Evolutionary conservation across 2,888 invertebrate genomes (phyloP), one percentile per base, ranked within the genome.

Genomic region (Machimus atricapillus): DNA sequence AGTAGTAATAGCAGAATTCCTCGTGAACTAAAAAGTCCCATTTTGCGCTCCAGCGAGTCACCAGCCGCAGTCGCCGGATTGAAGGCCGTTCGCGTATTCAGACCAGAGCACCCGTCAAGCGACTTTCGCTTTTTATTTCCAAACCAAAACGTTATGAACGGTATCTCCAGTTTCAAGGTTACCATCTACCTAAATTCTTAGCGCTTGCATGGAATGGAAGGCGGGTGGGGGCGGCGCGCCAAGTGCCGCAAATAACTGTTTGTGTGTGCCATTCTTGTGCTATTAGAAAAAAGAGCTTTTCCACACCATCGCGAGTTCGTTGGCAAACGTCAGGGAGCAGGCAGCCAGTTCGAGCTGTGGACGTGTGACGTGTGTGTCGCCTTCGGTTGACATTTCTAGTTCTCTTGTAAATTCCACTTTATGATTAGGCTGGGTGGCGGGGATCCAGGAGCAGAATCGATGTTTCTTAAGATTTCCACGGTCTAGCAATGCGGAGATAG

Each of bases 101-200:
- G 19, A 82, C 82, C 37, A 52, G 66, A 37, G 31, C 7, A 82
- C 23, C 66, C 4, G 66, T 66, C 66, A 58, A 37, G 34, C 82
- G 23, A 82, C 82, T 82, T 82, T 82, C 82, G 82, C 82, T 82
- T 82, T 82, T 37, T 27, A 37, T 58, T 37, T 37, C 37, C 34
- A 82, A 37, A 9, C 37, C 82, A 3, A 52, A 82, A 14, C 31
- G 23, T 46, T 79, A 31, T 16, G 82, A 58, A 37, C 56, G 82
- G 58, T 37, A 66, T 66, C 58, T 82, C 34, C 19, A 7, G 58
- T 40, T 82, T 82, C 82, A 82, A 82, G 82, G 82, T 82, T 82
- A 82, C 23, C 58, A 58, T 56, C 58, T 82, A 58, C 37, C 58
- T 12, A 82, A 82, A 58, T 82, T 82, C 58, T 76, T 76, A 37